Base-by-base conservation (phyloP, 2,888 invertebrate genomes). In the Mythimna albipuncta region DNA sequence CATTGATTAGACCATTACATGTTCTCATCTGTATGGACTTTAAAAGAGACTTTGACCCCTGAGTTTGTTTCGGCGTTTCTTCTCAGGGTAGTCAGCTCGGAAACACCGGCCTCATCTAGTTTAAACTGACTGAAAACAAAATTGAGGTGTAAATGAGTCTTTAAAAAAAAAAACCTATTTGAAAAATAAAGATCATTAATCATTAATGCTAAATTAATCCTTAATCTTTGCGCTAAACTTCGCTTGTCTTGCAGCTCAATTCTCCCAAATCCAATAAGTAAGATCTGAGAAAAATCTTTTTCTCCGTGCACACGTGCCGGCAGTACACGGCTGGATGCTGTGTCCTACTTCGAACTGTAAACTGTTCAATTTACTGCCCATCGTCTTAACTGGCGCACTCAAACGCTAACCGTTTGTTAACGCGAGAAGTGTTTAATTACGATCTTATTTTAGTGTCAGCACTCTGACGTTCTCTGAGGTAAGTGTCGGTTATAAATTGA, bases 301-400 rank as follows among this genome's bases (percentile, higher is more conserved):
- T 47, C 54, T 54, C 13, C 38, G 0, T 2, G 16, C 13, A 62
- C 57, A 57, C 62, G 79, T 65, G 52, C 44, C 64, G 11, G 9
- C 41, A 35, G 61, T 38, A 52, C 50, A 2, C 61, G 32, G 9
- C 38, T 44, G 21, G 44, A 52, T 67, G 50, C 67, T 66, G 65
- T 52, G 66, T 58, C 52, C 76, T 58, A 79, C 52, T 84, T 84
- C 71, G 69, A 75, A 72, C 59, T 57, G 63, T 84, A 75, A 72
- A 84, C 71, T 83, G 84, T 75, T 79, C 38, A 74, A 82, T 83
- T 82, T 74, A 83, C 66, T 62, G 61, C 73, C 52, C 71, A 77
- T 82, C 77, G 71, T 67, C 74, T 79, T 64, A 75, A 72, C 62
- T 79, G 32, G 77, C 47, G 44, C 73, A 58, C 69, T 79, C 77